Evolutionary conservation across 2,797 vertebrate genomes (phyloP).

Genomic region (Megaceryle alcyon): DNA sequence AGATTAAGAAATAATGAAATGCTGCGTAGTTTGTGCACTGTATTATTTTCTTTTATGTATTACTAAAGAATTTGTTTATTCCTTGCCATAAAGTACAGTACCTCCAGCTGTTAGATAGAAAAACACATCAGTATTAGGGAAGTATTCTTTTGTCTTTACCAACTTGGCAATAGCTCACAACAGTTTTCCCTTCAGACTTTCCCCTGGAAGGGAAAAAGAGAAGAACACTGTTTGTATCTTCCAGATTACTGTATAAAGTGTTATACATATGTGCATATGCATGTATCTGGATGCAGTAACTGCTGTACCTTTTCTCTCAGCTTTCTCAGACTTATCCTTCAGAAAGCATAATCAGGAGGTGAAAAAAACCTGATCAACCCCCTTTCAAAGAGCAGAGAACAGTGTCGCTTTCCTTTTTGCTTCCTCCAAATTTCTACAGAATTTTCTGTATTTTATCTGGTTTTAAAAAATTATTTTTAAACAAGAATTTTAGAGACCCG

Average conservation of each 20-base stretch:
- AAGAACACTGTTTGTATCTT: conserved; percentile 41
- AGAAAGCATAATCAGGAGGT: conserved; percentile 16
- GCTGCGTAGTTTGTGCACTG: neutral
- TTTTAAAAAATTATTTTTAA: neutral
- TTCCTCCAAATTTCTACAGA: conserved; percentile 7
- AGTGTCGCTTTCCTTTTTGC: neutral
- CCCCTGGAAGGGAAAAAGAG: neutral
- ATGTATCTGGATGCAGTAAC: conserved; percentile 17
- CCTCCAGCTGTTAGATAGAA: conserved; percentile 6
- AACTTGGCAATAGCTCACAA: neutral
- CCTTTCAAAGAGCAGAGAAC: neutral
- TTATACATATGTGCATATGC: neutral
- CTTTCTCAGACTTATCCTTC: conserved; percentile 13
- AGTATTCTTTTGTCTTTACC: neutral
- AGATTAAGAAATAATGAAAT: conserved; percentile 11
- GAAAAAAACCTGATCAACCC: neutral
- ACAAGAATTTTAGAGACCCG: neutral
- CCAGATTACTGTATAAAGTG: conserved; percentile 24
- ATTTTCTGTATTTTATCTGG: neutral
- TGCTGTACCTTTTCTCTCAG: neutral
- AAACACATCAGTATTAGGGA: neutral
- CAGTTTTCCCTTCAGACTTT: neutral
- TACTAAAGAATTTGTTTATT: neutral
- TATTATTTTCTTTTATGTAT: conserved; percentile 14
- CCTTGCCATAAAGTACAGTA: neutral